Evolutionary conservation across 2,797 vertebrate genomes (phyloP), one percentile per base, ranked within the genome.

Genomic region (Tokudaia tokunoshimensis): DNA sequence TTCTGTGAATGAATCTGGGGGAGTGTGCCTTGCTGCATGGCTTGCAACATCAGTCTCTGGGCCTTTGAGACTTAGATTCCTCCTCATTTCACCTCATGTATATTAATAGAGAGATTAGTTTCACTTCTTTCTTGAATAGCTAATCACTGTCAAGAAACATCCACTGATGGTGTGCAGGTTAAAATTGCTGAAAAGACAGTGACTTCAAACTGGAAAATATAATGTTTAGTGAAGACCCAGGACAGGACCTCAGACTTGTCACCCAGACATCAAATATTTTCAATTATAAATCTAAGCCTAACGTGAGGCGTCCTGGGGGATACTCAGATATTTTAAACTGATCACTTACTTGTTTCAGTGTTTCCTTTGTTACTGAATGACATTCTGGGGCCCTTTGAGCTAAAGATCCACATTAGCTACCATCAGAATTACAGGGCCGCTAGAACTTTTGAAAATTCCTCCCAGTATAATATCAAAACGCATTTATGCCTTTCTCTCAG

Each of bases 61-160:
- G 80, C 80, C 85, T 97, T 20, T 44, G 1, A 86, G 94, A 93
- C 92, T 97, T 88, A 70, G 37, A 55, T 80, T 65, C 78, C 87
- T 83, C 96, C 95, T 95, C 89, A 44, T 96, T 95, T 82, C 81
- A 59, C 91, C 44, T 97, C 95, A 95, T 96, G 96, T 94, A 95
- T 96, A 97, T 97, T 96, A 96, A 98, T 95, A 89, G 19, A 85
- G 86, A 97, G 86, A 92, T 97, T 96, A 91, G 88, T 87, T 96
- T 95, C 82, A 83, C 78, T 50, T 96, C 96, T 94, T 95, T 94
- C 75, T 92, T 94, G 94, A 96, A 96, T 94, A 92, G 95, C 91
- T 97, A 97, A 97, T 97, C 95, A 89, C 74, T 96, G 91, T 86
- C 89, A 97, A 91, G 94, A 94, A 70, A 67, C 83, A 84, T 89